Evolutionary conservation across 2,113 vertebrate genomes (phyloP).

Genomic region (Ailurus styani): DNA sequence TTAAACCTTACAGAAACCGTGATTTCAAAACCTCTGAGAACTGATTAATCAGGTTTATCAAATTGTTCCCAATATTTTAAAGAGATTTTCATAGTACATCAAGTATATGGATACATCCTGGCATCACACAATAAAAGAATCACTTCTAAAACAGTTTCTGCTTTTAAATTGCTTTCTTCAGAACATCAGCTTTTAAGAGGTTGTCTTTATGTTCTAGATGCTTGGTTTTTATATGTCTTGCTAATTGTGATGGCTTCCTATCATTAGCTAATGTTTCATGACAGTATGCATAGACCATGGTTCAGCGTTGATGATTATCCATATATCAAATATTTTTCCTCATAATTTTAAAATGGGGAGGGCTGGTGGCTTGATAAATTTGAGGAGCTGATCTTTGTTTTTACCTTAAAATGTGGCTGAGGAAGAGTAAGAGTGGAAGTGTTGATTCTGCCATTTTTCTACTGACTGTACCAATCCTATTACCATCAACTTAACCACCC

Average conservation of each 20-base stretch:
- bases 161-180: background rate
- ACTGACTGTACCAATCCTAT: background rate
- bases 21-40: background rate
- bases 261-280: background rate
- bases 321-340: background rate
- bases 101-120: background rate
- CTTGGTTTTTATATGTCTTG: background rate
- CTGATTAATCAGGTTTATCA: background rate
- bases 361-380: background rate
- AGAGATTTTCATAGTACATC: background rate
- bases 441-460: background rate
- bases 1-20: background rate
- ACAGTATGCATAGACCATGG: background rate
- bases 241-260: background rate
- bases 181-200: background rate
- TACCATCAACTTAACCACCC: background rate
- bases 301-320: background rate
- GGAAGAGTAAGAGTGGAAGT: background rate
- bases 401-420: background rate
- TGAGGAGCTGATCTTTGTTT: background rate
- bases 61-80: background rate
- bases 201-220: background rate
- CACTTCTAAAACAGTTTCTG: background rate
- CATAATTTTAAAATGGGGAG: background rate
- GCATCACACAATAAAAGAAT: background rate